Evolutionary conservation across 2,797 vertebrate genomes (phyloP), one percentile per base, ranked within the genome.

Genomic region (Semaprochilodus insignis): DNA sequence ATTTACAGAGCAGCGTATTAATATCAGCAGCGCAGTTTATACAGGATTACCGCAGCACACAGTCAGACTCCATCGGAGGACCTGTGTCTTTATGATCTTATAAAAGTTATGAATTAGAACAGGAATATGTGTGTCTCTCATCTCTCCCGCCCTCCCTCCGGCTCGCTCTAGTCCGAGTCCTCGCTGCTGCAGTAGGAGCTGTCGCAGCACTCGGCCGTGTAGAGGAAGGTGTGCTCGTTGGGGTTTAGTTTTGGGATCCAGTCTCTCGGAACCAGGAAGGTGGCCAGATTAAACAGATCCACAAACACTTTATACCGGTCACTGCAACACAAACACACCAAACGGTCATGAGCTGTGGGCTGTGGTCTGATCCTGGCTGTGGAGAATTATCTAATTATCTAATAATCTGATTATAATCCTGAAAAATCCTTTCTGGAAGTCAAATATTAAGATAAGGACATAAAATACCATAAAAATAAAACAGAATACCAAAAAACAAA

Each of bases 271-370:
- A 99, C 93, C 90, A 99, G 91, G 90, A 96, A 99, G 0, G 96
- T 97, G 19, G 98, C 97, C 90, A 99, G 94, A 91, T 99, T 99
- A 93, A 99, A 99, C 86, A 99, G 94, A 89, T 99, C 98, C 91
- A 99, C 97, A 80, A 99, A 99, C 27, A 99, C 98, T 87, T 99
- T 99, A 94, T 99, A 99, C 83, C 97, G 97, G 89, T 99, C 98
- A 85, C 98, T 99, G 82, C 25, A 55, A 76, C 67, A 51, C 54
- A 0, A 4, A 31, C 31, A 99, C 44, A 69, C 31, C 7, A 67
- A 10, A 67, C 65, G 19, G 17, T 44, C 66, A 44, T 69, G 44
- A 44, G 67, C 21, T 11, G 6, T 48, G 40, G 5, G 5, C 40
- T 40, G 40, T 8, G 40, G 8, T 40, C 40, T 40, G 40, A 40